A percentile compares a stretch with the other conserved stretches of the same genome.
These are phyloP conservation scores for Spinus pinus DNA, from an alignment of 2,797 vertebrate species.

Conservation along the genomic window DNA sequence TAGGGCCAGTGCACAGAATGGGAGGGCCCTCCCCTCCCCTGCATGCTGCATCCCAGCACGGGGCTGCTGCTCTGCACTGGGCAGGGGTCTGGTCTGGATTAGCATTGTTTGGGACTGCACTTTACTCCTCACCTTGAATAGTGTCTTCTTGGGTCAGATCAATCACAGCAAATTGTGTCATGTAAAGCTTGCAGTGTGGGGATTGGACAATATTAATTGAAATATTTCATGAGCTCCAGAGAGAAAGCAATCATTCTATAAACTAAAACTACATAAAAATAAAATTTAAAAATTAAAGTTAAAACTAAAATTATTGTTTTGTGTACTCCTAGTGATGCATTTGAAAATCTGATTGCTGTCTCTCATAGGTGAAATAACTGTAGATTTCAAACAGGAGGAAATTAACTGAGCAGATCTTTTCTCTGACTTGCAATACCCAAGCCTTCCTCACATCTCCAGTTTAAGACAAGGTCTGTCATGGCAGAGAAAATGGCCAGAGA, in stretches of 20 bases:
- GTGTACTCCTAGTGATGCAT: not conserved
- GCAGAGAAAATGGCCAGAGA: not conserved
- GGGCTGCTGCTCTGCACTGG: not conserved
- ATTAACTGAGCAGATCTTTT: not conserved
- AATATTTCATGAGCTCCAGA: not conserved
- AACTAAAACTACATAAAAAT: not conserved
- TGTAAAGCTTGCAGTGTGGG: not conserved
- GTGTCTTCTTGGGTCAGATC: not conserved
- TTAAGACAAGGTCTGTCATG: not conserved
- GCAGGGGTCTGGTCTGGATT: not conserved
- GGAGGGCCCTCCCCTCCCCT: not conserved
- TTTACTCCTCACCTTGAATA: not conserved
- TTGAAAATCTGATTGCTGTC: not conserved
- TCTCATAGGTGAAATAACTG: not conserved
- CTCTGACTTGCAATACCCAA: not conserved
- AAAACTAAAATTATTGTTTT: not conserved
- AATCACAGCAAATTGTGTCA: not conserved
- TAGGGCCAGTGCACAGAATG: rapidly evolving
- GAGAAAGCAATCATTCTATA: not conserved
- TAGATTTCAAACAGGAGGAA: not conserved
- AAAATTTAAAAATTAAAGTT: not conserved
- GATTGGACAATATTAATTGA: not conserved
- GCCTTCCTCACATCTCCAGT: not conserved
- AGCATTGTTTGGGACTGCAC: not conserved
- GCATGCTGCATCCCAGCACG: rapidly evolving